phyloP scores from a whole-genome alignment of 1,140 invertebrate species.

The Polypedilum vanderplanki region DNA sequence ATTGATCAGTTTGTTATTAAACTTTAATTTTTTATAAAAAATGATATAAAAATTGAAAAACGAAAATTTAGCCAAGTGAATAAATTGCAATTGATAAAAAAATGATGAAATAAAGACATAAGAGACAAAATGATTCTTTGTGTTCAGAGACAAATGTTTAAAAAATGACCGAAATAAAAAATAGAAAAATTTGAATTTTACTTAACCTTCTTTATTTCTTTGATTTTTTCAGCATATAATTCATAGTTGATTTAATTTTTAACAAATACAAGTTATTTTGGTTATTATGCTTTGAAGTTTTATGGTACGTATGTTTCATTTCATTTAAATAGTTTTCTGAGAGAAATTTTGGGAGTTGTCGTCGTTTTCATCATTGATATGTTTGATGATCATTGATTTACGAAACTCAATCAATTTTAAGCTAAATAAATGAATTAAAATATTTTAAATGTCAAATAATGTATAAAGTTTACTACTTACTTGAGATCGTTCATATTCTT shows the following conservation, averaged over 20 bases:
- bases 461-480: too few species aligned
- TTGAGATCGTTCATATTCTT: too few species aligned
- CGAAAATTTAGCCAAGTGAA: constrained; percentile 15
- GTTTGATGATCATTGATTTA: neutral
- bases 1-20: constrained; percentile 22
- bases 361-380: too few species aligned
- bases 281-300: too few species aligned
- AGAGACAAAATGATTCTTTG: constrained; percentile 25
- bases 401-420: neutral
- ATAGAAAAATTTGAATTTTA: constrained; percentile 21
- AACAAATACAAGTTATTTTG: too few species aligned
- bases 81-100: constrained; percentile 25
- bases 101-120: constrained; percentile 21
- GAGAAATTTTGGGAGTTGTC: too few species aligned
- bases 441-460: too few species aligned
- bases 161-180: constrained; percentile 26
- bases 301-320: too few species aligned
- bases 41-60: constrained; percentile 11
- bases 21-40: constrained; percentile 28
- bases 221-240: neutral
- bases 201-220: neutral
- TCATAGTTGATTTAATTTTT: neutral
- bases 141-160: constrained; percentile 27
- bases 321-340: too few species aligned
- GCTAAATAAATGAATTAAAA: too few species aligned